Evolutionary conservation across 2,888 invertebrate species (phyloP).

Genomic region (Prenolepis imparis): DNA sequence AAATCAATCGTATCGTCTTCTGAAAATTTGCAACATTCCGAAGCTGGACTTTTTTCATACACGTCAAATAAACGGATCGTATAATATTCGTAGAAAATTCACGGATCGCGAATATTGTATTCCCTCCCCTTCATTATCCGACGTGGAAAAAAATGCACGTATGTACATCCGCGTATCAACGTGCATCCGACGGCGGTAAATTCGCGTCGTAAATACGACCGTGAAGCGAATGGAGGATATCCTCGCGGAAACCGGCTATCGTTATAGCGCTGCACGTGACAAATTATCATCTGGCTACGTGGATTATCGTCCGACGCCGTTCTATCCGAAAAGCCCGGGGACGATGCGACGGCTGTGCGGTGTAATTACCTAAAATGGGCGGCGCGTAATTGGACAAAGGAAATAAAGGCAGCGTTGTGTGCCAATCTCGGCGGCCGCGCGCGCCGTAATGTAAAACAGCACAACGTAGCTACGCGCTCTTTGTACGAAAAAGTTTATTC

Average conservation of each 20-base stretch:
- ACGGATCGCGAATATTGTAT: slow-evolving; percentile 23
- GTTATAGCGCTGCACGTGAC: slow-evolving; percentile 40
- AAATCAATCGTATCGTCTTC: neutral
- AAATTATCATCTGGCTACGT: slow-evolving; percentile 53
- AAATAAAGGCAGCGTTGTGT: slow-evolving; percentile 69
- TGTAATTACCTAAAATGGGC: slow-evolving; percentile 49
- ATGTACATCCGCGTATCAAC: slow-evolving; percentile 14
- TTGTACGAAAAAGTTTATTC: slow-evolving; percentile 63
- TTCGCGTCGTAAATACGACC: slow-evolving; percentile 27
- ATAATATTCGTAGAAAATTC: slow-evolving; percentile 13
- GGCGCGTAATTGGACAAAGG: slow-evolving; percentile 59
- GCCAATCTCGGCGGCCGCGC: slow-evolving; percentile 62
- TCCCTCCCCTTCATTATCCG: slow-evolving; percentile 9
- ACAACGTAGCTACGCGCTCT: slow-evolving; percentile 27
- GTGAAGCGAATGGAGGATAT: slow-evolving; percentile 42
- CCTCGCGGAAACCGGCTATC: slow-evolving; percentile 39
- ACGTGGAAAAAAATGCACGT: neutral
- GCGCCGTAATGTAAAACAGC: slow-evolving; percentile 41
- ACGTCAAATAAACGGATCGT: neutral
- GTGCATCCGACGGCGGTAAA: slow-evolving; percentile 29
- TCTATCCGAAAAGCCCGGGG: slow-evolving; percentile 29
- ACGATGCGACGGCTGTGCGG: neutral
- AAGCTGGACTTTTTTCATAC: neutral
- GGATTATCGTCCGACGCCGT: slow-evolving; percentile 27
- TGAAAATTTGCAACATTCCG: neutral